A percentile compares a stretch with the other conserved stretches of the same genome.
These are phyloP conservation scores for Spea hammondii DNA, from an alignment of 2,797 vertebrate genomes.

Conservation along the genomic window DNA sequence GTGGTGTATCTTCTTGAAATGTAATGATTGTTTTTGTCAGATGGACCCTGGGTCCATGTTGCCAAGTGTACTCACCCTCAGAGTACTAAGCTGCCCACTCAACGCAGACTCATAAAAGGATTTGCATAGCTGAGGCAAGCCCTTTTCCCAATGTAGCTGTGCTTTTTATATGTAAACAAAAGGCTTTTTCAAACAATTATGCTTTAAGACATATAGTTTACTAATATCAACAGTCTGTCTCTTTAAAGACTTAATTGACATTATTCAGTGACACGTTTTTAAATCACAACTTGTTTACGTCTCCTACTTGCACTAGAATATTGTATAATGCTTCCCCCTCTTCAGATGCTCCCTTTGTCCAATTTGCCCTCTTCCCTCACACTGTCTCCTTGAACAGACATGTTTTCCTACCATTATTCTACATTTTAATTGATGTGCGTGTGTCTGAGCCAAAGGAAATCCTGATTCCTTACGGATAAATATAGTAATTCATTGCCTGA, in stretches of 20 bases:
- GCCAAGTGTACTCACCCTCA: too few relatives aligned
- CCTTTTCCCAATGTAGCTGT: too few relatives aligned
- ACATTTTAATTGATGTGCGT: constrained; percentile 17
- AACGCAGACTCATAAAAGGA: too few relatives aligned
- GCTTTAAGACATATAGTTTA: too few relatives aligned
- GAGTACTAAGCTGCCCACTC: too few relatives aligned
- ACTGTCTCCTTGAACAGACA: constrained; percentile 4
- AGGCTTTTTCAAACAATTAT: too few relatives aligned
- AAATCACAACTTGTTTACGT: not conserved
- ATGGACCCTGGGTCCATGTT: too few relatives aligned
- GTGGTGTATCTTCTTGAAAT: too few relatives aligned
- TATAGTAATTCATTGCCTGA: constrained; percentile 9
- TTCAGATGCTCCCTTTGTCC: not conserved
- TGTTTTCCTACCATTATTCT: constrained; percentile 42
- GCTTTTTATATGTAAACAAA: too few relatives aligned
- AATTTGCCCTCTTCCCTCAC: not conserved
- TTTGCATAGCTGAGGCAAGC: too few relatives aligned
- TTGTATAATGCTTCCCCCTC: not conserved
- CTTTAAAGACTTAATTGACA: not conserved
- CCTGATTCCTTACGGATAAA: constrained; percentile 34
- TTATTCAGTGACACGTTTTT: not conserved
- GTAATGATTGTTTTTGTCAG: too few relatives aligned
- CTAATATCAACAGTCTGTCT: too few relatives aligned
- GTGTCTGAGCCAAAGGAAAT: constrained; percentile 27
- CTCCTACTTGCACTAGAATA: not conserved